Evolutionary conservation across 2,113 vertebrate species (phyloP), one percentile per base, ranked within the genome.

Genomic region (Boulengeromyrus knoepffleri): DNA sequence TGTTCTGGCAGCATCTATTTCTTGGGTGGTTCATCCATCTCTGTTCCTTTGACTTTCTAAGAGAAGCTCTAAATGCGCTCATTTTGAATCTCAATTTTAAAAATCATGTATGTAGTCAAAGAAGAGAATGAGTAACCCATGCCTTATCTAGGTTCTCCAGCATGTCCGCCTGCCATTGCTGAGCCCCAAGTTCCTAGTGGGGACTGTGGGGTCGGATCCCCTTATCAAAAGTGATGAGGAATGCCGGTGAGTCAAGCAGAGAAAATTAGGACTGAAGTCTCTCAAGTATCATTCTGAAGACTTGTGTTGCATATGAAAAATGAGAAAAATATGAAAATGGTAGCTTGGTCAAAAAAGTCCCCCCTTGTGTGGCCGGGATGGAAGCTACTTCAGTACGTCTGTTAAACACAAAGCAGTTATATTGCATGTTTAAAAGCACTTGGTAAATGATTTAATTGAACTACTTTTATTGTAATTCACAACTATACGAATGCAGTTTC

Each of bases 161-260:
- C 99, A 99, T 0, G 99, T 99, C 87, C 97, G 99, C 19, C 93
- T 99, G 77, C 99, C 98, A 0, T 94, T 99, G 89, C 97, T 99
- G 88, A 99, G 98, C 92, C 99, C 99, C 84, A 99, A 99, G 94
- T 99, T 99, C 91, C 95, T 99, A 90, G 99, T 99, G 91, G 99
- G 99, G 90, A 99, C 99, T 0, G 98, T 99, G 84, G 98, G 98
- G 53, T 99, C 98, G 66, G 99, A 99, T 91, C 99, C 98, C 0
- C 97, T 99, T n/a, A 99, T 99, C 92, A 99, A 99, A 94, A 99
- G 98, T 1, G 98, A 99, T 50, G 98, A 99, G 92, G 98, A 99
- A 92, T 99, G 99, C 97, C 97, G 98, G 98, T 98, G 94, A 85
- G 92, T 90, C 42, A 24, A 80, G 50, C 24, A 52, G 17, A 88